These are phyloP conservation scores for Nymphicus hollandicus DNA, from an alignment of 2,113 vertebrate genomes.

Conservation along the genomic window DNA sequence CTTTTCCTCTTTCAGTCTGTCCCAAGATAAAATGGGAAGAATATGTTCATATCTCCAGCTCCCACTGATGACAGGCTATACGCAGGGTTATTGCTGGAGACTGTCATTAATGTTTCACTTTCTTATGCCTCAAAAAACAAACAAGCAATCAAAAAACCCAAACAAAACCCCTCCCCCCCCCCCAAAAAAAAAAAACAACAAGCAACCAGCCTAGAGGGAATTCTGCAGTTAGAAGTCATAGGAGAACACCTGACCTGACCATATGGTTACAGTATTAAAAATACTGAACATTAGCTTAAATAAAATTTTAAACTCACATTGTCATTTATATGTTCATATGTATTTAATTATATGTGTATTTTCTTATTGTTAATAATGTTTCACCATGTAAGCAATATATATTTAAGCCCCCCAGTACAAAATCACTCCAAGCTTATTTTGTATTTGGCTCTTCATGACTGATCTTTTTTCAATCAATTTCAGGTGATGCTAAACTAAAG, in stretches of 20 bases:
- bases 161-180: too few relatives aligned
- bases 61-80: rapidly evolving
- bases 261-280: background rate
- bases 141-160: background rate
- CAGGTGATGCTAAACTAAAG: background rate
- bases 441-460: background rate
- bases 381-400: background rate
- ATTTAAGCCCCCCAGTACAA: background rate
- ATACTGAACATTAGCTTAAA: background rate
- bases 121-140: background rate
- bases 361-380: background rate
- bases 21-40: background rate
- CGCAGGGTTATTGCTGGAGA: background rate
- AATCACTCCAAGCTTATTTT: background rate
- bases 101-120: background rate
- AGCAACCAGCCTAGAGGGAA: background rate
- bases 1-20: background rate
- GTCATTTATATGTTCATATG: background rate
- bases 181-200: background rate
- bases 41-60: background rate
- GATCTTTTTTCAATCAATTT: background rate
- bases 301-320: background rate
- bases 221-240: background rate
- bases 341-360: background rate
- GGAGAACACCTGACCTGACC: background rate